Percentiles rank a stretch among this genome's conserved stretches.
Evolutionary conservation across 2,888 invertebrate species (phyloP).

Genomic region (Drosophila diplacantha): DNA sequence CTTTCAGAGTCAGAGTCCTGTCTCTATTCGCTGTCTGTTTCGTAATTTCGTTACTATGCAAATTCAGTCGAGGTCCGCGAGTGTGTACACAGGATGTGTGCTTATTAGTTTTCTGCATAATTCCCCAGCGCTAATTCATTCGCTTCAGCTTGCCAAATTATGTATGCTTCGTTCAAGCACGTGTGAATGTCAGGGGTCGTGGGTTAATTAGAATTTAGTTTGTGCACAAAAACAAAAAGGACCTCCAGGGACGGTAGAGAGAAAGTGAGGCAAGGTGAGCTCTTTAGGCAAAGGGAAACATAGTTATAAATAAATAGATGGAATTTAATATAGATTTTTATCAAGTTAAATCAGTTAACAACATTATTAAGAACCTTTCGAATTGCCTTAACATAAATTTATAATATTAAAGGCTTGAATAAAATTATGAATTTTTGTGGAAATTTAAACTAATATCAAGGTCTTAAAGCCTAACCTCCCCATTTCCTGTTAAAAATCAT

Average conservation of each 20-base stretch:
- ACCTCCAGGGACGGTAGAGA: conserved; percentile 7
- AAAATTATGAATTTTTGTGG: background rate
- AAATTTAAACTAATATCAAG: background rate
- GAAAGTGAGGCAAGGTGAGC: conserved; percentile 1
- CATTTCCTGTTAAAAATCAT: background rate
- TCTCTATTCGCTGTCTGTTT: background rate
- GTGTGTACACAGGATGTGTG: conserved; percentile 2
- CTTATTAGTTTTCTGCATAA: conserved; percentile 7
- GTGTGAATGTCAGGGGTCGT: conserved; percentile 16
- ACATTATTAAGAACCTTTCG: background rate
- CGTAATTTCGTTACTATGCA: conserved; percentile 28
- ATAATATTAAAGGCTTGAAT: background rate
- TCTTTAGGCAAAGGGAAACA: too few relatives aligned
- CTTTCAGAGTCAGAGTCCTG: conserved; percentile 2
- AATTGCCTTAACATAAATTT: background rate
- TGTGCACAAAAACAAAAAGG: conserved; percentile 10
- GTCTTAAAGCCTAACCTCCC: background rate
- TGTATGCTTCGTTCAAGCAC: background rate
- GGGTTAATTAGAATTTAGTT: conserved; percentile 16
- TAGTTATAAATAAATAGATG: too few relatives aligned
- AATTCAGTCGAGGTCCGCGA: conserved; percentile 1
- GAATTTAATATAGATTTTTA: too few relatives aligned
- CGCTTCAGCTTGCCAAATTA: background rate
- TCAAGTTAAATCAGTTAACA: background rate
- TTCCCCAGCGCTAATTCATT: conserved; percentile 8